Evolutionary conservation across 1,140 invertebrate species (phyloP).

Genomic region (Akabosia matsudoensis): DNA sequence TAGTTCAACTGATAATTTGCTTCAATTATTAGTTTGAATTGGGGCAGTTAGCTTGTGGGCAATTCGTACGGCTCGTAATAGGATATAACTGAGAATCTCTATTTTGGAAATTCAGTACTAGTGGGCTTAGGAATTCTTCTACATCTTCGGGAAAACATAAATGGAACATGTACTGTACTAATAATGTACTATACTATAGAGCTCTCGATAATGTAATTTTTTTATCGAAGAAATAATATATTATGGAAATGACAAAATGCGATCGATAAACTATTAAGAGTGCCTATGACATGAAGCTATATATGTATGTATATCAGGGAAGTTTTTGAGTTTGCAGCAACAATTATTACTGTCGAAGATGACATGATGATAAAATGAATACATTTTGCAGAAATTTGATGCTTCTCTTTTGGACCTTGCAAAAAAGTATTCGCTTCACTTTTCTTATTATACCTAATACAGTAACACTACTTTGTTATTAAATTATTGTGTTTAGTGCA

Average conservation of each 20-base stretch:
- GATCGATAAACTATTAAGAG: not conserved
- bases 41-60: not conserved
- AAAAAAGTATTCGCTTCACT: no score
- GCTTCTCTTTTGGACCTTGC: no score
- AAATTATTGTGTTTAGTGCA: no score
- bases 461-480: no score
- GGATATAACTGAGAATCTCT: not conserved
- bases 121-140: not conserved
- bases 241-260: not conserved
- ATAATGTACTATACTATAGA: not conserved
- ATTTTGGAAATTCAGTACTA: not conserved
- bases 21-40: not conserved
- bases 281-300: slow-evolving; percentile 1
- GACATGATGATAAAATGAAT: not conserved
- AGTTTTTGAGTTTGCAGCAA: not conserved
- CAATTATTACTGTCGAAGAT: not conserved
- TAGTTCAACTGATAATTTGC: not conserved
- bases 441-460: no score
- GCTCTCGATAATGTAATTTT: not conserved
- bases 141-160: not conserved
- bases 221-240: not conserved
- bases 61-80: not conserved
- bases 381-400: no score
- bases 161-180: not conserved
- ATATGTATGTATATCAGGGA: not conserved